Evolutionary conservation across 2,888 invertebrate genomes (phyloP), one percentile per base, ranked within the genome.

Genomic region (Odontomyia ornata): DNA sequence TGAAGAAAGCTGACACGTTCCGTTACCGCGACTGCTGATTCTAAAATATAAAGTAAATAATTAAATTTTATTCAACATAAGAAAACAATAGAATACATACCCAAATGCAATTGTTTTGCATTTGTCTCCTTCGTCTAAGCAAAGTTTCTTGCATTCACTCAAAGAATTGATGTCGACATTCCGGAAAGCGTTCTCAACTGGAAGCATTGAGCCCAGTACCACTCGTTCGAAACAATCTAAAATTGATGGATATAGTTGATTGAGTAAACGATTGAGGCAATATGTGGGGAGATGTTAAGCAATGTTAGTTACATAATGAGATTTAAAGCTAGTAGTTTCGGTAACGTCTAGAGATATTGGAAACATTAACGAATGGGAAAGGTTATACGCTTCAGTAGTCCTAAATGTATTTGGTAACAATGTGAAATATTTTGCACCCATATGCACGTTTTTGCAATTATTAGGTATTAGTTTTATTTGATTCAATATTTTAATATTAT

Each of bases 41-140:
- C 91, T 91, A 78, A 86, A 64, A 64, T 28, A 30, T 23, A 27
- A 73, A 28, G n/a, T 11, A 64, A 67, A 67, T 67, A 5, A n/a
- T 13, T 27, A 36, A 36, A 36, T 36, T 3, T 36, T 36, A 9
- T n/a, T n/a, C n/a, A n/a, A n/a, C 36, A 36, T 57, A 73, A 36
- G 30, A 57, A 60, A n/a, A 7, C 5, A 47, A 77, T 75, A 72
- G 43, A 28, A 52, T 36, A 65, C 87, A 87, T 81, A 91, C 91
- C 91, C 91, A 81, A 91, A 91, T 82, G 90, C 89, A 81, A 90
- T 91, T 75, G 89, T 88, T 83, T 90, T 90, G 82, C 91, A 91
- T 81, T 89, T 89, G 81, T 89, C 89, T 82, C 86, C 86, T 81
- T 90, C 90, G 83, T 89, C 89, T 82, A 90, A 89, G 84, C 91